Base-by-base conservation (phyloP, 2,888 invertebrate species). In the Seira musarum region DNA sequence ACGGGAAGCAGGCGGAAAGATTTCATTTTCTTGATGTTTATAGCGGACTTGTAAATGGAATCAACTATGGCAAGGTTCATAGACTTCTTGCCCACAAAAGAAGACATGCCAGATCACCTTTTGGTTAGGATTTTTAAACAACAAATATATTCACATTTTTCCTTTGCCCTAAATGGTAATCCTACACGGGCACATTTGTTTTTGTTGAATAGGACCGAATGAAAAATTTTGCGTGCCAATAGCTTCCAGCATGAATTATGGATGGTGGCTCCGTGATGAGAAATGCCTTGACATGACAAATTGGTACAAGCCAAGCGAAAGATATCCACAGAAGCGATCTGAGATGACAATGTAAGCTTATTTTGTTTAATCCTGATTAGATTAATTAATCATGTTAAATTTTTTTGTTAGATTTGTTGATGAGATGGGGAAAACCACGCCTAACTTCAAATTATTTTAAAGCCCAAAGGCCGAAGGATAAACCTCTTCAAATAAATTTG, bases 211-310 rank as follows among this genome's bases (percentile, higher is more conserved):
- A 84, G 84, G 84, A 30, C 82, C 85, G 0, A 80, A 83, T 30
- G 66, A 81, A 60, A 72, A 83, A 5, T 85, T 85, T 68, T 85
- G 85, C 35, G 53, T 84, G 1, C 85, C 85, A n/a, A 79, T 84
- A 5, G 40, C 53, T 10, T 80, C 80, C 22, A 70, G 64, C 64
- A 82, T 85, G 83, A 77, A 84, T 60, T 84, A 84, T 61, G 86
- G 86, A 1, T 86, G 86, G 86, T 86, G 85, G 83, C 65, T 67
- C 2, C 40, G 86, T 24, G 86, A 86, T 49, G 35, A 57, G n/a
- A 65, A 81, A 8, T 68, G 79, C 35, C 53, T 86, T 35, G 80
- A 85, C 17, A 64, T 70, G 35, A 82, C 78, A 5, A 84, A 81
- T 17, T 86, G 86, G 86, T 84, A 83, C 65, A 61, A 71, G 10